phyloP scores from a whole-genome alignment of 1,140 invertebrate genomes.

The Eciton burchellii region DNA sequence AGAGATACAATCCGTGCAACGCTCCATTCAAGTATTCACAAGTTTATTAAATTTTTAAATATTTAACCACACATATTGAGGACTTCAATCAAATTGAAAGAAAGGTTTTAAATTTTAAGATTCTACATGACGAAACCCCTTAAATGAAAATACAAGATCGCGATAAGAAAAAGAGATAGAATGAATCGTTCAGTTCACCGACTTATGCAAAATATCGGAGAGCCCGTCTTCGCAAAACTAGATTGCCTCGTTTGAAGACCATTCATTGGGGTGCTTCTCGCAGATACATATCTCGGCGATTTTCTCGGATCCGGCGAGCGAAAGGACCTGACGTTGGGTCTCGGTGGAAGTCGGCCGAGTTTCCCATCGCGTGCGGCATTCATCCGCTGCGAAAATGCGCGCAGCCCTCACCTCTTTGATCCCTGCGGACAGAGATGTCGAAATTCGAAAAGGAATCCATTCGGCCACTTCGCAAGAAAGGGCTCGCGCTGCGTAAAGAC shows the following conservation, averaged over 20 bases:
- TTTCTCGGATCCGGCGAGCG: constrained; percentile 21
- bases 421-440: constrained; percentile 73
- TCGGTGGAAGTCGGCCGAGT: constrained; percentile 55
- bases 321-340: constrained; percentile 56
- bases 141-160: neutral
- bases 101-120: too few relatives aligned
- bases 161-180: neutral
- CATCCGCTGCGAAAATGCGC: constrained; percentile 76
- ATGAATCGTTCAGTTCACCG: constrained; percentile 32
- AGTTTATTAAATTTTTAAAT: too few relatives aligned
- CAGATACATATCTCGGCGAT: constrained; percentile 67
- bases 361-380: constrained; percentile 69
- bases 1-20: too few relatives aligned
- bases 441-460: constrained; percentile 80
- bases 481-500: constrained; percentile 61
- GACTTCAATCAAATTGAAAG: neutral
- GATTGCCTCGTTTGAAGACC: constrained; percentile 32
- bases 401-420: constrained; percentile 80
- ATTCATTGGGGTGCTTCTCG: constrained; percentile 57
- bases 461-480: constrained; percentile 75
- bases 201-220: constrained; percentile 74
- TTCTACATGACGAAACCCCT: too few relatives aligned
- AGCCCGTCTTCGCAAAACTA: constrained; percentile 66
- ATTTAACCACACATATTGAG: neutral
- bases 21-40: too few relatives aligned